Conservation (phyloP, 1,140 invertebrate genomes). For the Bemisia tabaci region DNA sequence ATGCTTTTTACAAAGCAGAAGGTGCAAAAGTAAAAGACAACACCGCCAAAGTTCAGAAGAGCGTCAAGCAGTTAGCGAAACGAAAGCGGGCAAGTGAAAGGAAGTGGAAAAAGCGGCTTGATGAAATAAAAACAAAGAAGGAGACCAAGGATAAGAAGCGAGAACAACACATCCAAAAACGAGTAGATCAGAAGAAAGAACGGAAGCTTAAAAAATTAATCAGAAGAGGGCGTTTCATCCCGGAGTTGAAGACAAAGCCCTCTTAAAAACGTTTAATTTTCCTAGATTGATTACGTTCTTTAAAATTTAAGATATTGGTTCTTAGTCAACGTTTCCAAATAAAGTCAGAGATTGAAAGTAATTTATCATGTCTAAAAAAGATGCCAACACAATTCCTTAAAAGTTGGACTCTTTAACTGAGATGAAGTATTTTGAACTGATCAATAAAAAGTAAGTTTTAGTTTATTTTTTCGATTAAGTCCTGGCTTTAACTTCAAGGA, state of each 20-base stretch:
- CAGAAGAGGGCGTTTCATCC: slow-evolving; percentile 12
- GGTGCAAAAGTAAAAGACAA: slow-evolving; percentile 18
- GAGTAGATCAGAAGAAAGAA: slow-evolving; percentile 15
- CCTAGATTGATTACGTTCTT: no score
- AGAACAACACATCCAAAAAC: slow-evolving; percentile 13
- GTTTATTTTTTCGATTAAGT: no score
- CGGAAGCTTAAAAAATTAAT: slow-evolving; percentile 15
- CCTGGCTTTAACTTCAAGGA: no score
- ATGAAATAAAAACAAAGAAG: slow-evolving; percentile 11
- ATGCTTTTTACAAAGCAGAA: slow-evolving; percentile 16
- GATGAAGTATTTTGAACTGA: no score
- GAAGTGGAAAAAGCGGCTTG: slow-evolving; percentile 13
- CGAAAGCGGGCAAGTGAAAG: slow-evolving; percentile 12
- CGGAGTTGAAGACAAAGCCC: neutral
- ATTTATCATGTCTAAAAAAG: no score
- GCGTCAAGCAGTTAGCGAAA: slow-evolving; percentile 11
- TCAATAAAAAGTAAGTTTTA: no score
- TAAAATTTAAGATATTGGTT: no score
- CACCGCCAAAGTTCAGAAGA: slow-evolving; percentile 14
- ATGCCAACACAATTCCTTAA: no score
- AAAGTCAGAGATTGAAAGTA: no score
- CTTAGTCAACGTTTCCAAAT: no score
- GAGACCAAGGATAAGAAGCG: slow-evolving; percentile 14
- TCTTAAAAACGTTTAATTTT: no score
- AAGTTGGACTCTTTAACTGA: no score